Evolutionary conservation across 2,888 invertebrate species (phyloP), one percentile per base, ranked within the genome.

Genomic region (Didymodactylos carnosus): DNA sequence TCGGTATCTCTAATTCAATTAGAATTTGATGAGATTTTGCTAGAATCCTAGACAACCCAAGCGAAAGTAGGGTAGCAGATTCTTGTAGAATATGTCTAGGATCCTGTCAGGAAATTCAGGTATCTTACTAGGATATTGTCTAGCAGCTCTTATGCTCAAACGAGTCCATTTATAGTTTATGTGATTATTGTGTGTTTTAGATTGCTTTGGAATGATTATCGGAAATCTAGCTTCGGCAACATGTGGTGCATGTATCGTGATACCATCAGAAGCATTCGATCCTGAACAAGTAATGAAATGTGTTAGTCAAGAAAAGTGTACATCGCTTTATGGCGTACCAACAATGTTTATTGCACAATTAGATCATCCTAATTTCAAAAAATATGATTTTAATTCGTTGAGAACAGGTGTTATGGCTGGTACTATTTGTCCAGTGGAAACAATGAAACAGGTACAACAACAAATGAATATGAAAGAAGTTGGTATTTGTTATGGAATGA

Each of bases 301-400:
- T 0, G 86, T 90, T 8, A 82, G 86, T 35, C 82, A 86, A 29
- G 89, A 91, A 82, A 88, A 87, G 79, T 90, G 91, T 79, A 87
- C 87, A 0, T 82, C 88, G 1, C 81, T 89, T 39, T 88, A 88
- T 80, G 91, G 91, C 46, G 91, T 91, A 0, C 91, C 92, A 10
- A 91, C 92, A 4, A 91, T 91, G 91, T 89, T 89, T 82, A 87
- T 90, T 19, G 90, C 91, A 83, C 84, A 90, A 77, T 82, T 91
- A 53, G 85, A 85, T 75, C 81, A 82, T 73, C 80, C 81, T 1
- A 73, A 80, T 46, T 79, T 82, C 70, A 49, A 75, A 19, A 78
- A 79, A 19, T 82, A 87, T 39, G 85, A 86, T 71, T 46, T 46
- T 19, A 46, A 46, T 75, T 75, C 39, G 71, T 78, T 13, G 69